Evolutionary conservation across 2,797 vertebrate species (phyloP).

Genomic region (Oreortyx pictus): DNA sequence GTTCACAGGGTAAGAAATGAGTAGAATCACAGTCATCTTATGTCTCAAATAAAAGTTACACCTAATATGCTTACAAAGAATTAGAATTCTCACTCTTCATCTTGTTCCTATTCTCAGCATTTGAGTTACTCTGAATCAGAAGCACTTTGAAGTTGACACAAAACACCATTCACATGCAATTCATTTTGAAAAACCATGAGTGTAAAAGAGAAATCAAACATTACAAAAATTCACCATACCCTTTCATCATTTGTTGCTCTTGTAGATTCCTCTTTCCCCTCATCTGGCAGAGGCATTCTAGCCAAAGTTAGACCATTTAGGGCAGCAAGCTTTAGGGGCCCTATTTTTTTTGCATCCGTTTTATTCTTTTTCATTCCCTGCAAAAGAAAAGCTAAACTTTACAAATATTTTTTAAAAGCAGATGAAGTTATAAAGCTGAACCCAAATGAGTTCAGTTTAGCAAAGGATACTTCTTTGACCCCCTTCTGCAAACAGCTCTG

Average conservation of each 20-base stretch:
- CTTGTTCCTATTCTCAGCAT: background rate
- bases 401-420: background rate
- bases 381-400: conserved; percentile 42
- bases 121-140: background rate
- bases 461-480: background rate
- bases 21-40: background rate
- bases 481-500: background rate
- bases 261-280: conserved; percentile 87
- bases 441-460: background rate
- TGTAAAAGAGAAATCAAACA: background rate
- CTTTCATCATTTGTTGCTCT: conserved; percentile 91
- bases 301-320: conserved; percentile 91
- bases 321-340: conserved; percentile 91
- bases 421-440: background rate
- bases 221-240: conserved; percentile 78
- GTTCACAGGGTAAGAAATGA: background rate
- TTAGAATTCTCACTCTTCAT: background rate
- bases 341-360: conserved; percentile 91
- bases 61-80: background rate
- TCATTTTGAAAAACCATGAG: background rate
- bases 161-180: background rate
- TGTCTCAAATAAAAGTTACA: background rate
- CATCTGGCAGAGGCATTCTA: conserved; percentile 86
- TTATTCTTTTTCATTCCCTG: conserved; percentile 94
- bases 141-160: background rate